Evolutionary conservation across 2,797 vertebrate species (phyloP), one percentile per base, ranked within the genome.

Genomic region (Esox lucius): DNA sequence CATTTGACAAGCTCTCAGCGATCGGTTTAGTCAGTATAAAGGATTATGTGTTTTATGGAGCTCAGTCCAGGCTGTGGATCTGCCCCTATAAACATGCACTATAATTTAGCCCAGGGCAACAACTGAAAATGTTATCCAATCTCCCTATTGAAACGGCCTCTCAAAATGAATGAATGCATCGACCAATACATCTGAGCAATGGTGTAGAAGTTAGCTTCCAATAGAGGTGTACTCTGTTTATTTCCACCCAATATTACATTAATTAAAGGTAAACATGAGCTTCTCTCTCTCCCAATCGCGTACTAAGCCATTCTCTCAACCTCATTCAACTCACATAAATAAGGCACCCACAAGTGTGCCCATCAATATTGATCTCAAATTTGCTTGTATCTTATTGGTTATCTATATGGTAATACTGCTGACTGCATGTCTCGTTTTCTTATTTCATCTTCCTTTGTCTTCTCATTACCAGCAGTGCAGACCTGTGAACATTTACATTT

Each of bases 351-450:
- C 46, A 53, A 17, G 73, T 12, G 15, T 64, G 62, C 62, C 26
- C 75, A 77, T 80, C 24, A 73, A 73, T 75, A 93, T 92, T 91
- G 91, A 93, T 93, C 75, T 64, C 86, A 80, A 77, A 86, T 83
- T 88, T 84, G 76, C 84, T 84, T 79, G 73, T 83, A 90, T 84
- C 82, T 86, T 90, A 89, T 82, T 84, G 88, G 88, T 93, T 93
- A 93, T 94, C 91, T 95, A 93, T 94, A 94, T 94, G 92, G 85
- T 93, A 93, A 94, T 94, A 84, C 80, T 56, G 81, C 22, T 59
- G 67, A 73, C 76, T 76, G 80, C 80, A 74, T 80, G 79, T 89
- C 89, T 91, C 85, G 84, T 91, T 92, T 93, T 88, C 83, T 86
- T 87, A 88, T 90, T 90, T 91, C 88, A 91, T 92, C 88, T 89